These are phyloP conservation scores for Sporophila hypoxantha DNA, from an alignment of 2,113 vertebrate genomes.

Conservation along the genomic window DNA sequence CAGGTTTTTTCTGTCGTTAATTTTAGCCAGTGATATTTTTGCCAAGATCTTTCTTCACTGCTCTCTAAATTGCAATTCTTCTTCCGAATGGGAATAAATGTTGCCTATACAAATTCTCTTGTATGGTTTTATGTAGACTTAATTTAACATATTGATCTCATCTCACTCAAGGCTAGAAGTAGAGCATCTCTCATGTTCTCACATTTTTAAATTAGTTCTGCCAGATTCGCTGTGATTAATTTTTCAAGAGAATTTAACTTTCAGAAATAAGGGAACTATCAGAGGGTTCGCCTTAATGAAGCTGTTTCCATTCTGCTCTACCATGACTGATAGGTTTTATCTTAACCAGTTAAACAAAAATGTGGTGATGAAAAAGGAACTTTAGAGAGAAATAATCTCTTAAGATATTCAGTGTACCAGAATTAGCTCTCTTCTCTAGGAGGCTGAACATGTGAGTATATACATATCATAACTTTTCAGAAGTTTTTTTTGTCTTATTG, in stretches of 20 bases:
- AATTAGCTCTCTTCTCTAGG: not conserved
- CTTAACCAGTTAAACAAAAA: constrained; percentile 7
- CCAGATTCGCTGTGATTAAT: constrained; percentile 35
- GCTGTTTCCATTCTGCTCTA: constrained; percentile 11
- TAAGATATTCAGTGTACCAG: not conserved
- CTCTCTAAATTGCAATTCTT: not conserved
- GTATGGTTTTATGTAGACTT: constrained; percentile 25
- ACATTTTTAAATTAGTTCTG: constrained; percentile 54
- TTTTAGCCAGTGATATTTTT: constrained; percentile 10
- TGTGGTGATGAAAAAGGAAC: not conserved
- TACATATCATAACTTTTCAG: not conserved
- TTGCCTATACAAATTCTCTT: constrained; percentile 12
- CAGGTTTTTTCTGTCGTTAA: not conserved
- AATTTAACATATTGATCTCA: constrained; percentile 48
- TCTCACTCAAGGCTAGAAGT: constrained; percentile 34
- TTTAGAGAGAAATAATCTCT: constrained; percentile 21
- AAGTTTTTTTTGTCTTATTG: not conserved
- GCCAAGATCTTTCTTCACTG: not conserved
- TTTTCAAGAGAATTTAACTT: constrained; percentile 51
- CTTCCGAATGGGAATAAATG: not conserved
- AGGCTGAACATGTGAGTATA: not conserved
- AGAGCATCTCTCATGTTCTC: constrained; percentile 31
- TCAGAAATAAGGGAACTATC: constrained; percentile 7
- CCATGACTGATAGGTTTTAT: constrained; percentile 30
- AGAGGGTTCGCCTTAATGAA: not conserved